Evolutionary conservation across 2,888 invertebrate species (phyloP).

Genomic region (Pteria penguin): DNA sequence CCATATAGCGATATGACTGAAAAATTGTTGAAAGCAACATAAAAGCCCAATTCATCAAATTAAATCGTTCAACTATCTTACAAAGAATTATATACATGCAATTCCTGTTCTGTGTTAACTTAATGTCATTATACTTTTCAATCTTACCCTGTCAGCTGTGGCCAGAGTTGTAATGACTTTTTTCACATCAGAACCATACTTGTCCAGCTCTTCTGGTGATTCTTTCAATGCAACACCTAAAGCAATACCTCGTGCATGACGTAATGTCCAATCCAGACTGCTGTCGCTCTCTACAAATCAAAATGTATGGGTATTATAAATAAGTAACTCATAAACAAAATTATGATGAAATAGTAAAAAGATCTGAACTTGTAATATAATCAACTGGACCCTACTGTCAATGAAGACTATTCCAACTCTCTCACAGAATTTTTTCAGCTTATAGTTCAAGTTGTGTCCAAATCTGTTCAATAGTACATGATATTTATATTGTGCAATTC

Average conservation of each 20-base stretch:
- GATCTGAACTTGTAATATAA: too few relatives aligned
- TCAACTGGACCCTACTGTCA: not conserved
- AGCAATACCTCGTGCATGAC: conserved; percentile 91
- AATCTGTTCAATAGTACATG: too few relatives aligned
- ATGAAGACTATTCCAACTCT: too few relatives aligned
- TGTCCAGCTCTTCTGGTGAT: conserved; percentile 86
- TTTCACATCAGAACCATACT: conserved; percentile 86
- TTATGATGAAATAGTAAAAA: too few relatives aligned
- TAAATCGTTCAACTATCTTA: not conserved
- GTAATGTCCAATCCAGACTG: conserved; percentile 85
- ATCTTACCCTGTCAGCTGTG: conserved; percentile 86
- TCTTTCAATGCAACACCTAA: conserved; percentile 93
- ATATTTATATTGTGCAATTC: too few relatives aligned
- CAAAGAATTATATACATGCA: not conserved
- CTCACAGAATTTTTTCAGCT: too few relatives aligned
- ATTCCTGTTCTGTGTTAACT: not conserved
- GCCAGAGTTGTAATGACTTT: conserved; percentile 86
- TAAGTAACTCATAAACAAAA: too few relatives aligned
- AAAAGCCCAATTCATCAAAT: not conserved
- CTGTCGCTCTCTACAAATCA: conserved; percentile 22
- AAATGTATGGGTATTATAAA: too few relatives aligned
- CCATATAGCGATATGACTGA: too few relatives aligned
- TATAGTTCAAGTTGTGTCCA: too few relatives aligned
- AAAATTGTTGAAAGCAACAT: too few relatives aligned
- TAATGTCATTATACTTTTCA: too few relatives aligned